Evolutionary conservation across 2,113 vertebrate genomes (phyloP).

Genomic region (Chlorodrepanis virens): DNA sequence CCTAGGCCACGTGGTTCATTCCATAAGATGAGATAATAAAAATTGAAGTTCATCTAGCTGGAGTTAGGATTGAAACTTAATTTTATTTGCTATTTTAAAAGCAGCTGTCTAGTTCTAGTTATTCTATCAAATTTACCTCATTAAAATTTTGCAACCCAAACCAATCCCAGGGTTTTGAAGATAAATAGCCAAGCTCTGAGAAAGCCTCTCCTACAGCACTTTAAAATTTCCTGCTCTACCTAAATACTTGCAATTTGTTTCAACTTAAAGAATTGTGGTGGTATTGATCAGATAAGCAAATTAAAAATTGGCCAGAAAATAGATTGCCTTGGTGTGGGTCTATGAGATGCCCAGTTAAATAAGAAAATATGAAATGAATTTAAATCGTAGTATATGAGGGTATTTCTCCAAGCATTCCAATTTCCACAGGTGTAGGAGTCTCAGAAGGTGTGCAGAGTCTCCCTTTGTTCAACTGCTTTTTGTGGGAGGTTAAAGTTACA

Average conservation of each 20-base stretch:
- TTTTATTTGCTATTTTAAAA: background rate
- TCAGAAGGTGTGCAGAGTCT: background rate
- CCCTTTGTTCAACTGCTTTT: background rate
- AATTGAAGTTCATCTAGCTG: background rate
- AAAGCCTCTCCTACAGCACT: background rate
- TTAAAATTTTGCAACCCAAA: background rate
- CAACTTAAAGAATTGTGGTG: fast-evolving
- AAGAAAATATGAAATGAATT: background rate
- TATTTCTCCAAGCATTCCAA: background rate
- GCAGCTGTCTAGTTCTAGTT: background rate
- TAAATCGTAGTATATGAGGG: fast-evolving
- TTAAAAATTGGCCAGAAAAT: background rate
- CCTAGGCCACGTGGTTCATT: background rate
- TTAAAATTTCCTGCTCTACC: background rate
- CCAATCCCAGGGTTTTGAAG: background rate
- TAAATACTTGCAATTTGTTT: background rate
- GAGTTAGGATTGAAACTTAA: background rate
- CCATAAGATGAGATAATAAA: background rate
- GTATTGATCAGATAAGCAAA: background rate
- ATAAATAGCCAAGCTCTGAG: background rate
- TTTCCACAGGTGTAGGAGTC: background rate
- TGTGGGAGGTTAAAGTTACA: background rate
- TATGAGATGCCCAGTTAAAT: background rate
- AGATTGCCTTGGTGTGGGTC: background rate
- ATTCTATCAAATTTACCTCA: background rate